phyloP scores from a whole-genome alignment of 2,797 vertebrate species.

The Bothrops alternatus region DNA sequence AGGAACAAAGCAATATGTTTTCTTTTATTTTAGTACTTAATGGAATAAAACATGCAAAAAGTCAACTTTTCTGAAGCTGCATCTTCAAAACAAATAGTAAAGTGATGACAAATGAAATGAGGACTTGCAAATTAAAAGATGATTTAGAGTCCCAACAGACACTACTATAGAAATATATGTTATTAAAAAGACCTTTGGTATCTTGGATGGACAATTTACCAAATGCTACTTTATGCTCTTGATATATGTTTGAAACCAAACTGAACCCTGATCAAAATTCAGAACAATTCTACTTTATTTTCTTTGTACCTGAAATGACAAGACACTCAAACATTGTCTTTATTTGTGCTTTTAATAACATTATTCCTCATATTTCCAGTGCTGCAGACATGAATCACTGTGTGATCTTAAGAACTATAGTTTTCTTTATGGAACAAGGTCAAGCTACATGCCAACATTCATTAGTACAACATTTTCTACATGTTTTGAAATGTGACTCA shows the following conservation, averaged over 20 bases:
- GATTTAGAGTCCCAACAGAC: neutral
- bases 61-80: neutral
- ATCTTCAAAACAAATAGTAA: neutral
- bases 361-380: slow-evolving; percentile 1
- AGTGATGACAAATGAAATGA: neutral
- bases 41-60: neutral
- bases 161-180: neutral
- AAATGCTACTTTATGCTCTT: neutral
- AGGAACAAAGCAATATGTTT: neutral
- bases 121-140: neutral
- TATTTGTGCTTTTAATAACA: slow-evolving; percentile 7
- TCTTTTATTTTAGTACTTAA: neutral
- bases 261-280: neutral
- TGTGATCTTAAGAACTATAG: neutral
- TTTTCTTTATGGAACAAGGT: neutral
- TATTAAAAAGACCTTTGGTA: neutral
- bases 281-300: neutral
- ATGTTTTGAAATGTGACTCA: neutral
- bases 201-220: neutral
- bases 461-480: neutral
- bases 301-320: neutral
- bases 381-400: neutral
- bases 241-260: neutral
- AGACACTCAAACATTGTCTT: neutral
- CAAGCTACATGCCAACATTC: neutral